Conservation (phyloP, 1,140 invertebrate species). For the Orchesella cincta region DNA sequence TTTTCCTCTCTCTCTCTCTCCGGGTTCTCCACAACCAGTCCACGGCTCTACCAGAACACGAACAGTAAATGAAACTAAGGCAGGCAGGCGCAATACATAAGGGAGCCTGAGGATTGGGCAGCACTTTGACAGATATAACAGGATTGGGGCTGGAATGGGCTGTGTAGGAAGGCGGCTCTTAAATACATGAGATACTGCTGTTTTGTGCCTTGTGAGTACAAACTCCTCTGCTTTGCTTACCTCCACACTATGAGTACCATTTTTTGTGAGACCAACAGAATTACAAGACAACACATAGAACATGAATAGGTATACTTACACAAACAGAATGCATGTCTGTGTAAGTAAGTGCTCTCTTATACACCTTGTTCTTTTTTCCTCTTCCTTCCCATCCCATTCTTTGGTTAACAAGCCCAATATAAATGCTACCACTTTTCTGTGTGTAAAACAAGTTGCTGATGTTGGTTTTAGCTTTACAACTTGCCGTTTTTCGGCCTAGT, state of each 20-base stretch:
- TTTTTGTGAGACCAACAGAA: too few relatives aligned
- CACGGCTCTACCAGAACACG: neutral
- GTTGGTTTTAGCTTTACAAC: too few relatives aligned
- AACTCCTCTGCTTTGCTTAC: too few relatives aligned
- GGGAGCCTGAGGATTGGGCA: neutral
- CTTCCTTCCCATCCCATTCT: neutral
- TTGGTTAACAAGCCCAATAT: neutral
- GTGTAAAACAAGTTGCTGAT: too few relatives aligned
- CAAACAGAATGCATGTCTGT: too few relatives aligned
- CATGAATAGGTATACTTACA: too few relatives aligned
- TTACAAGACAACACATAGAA: too few relatives aligned
- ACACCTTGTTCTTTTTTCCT: constrained; percentile 3
- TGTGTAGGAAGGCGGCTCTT: constrained; percentile 16
- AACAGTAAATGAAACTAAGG: neutral
- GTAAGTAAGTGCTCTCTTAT: neutral
- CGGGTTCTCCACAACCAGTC: too few relatives aligned
- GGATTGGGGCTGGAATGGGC: constrained; percentile 24
- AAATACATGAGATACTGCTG: neutral
- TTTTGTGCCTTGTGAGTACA: too few relatives aligned
- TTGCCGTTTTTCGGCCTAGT: neutral
- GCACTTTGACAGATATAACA: constrained; percentile 27
- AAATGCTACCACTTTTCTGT: too few relatives aligned
- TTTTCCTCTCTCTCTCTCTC: too few relatives aligned
- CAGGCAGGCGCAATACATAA: constrained; percentile 8
- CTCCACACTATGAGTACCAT: too few relatives aligned